Evolutionary conservation across 2,888 invertebrate species (phyloP), one percentile per base, ranked within the genome.

Genomic region (Caenorhabditis panamensis): DNA sequence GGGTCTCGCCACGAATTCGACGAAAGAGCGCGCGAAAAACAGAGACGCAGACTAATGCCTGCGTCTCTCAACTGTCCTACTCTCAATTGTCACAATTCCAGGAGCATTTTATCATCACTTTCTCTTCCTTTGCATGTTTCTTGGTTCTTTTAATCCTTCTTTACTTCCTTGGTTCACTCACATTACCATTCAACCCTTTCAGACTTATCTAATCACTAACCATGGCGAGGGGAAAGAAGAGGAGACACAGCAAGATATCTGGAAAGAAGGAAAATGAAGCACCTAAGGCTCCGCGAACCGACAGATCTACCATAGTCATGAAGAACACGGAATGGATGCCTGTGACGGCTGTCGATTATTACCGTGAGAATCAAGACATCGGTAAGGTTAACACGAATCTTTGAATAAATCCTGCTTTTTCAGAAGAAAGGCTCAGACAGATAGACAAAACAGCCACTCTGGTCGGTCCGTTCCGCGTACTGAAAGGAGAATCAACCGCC

Each of bases 381-480:
- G 54, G 67, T 76, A 28, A 56, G 54, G 16, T 28, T 64, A n/a
- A 16, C 18, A 53, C 20, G 41, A 13, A 63, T 26, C 49, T 18
- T 22, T 4, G 9, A 37, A 47, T 31, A 22, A 8, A 18, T 20
- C 5, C 41, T 51, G 9, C 44, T 47, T 36, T 63, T 58, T 47
- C 53, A 64, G 68, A 56, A 44, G 41, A 58, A 5, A 47, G 56
- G 20, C 49, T 77, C 41, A 26, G 6, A 2, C 0, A 37, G 11
- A 20, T 69, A 0, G 63, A 76, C 16, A 36, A 28, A 2, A 59
- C 20, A 11, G 62, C 47, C 8, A 18, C 36, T 11, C 75, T 88
- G 26, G 79, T 82, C 2, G 97, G 97, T 0, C 95, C 96, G 0
- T 97, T 94, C 92, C 96, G 97, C 91, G 94, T 95, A 64, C 91